Percentiles rank a stretch among this genome's conserved stretches.
Evolutionary conservation across 2,797 vertebrate species (phyloP).

Genomic region (Meriones psammophilus): DNA sequence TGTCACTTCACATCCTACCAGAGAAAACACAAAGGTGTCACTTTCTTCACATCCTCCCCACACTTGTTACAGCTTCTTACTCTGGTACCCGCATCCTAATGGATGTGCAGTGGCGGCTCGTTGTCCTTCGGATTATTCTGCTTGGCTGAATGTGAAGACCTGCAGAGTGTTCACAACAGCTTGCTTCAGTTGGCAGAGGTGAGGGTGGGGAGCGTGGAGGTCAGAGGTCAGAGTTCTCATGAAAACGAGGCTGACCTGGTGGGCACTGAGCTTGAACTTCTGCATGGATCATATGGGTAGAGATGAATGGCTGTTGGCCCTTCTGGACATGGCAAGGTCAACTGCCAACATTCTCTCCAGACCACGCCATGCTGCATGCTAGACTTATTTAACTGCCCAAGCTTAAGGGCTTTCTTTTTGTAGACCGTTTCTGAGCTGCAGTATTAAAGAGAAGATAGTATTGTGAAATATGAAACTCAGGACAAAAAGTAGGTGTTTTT

Average conservation of each 20-base stretch:
- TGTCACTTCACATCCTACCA: no score
- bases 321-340: not conserved
- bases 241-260: conserved; percentile 20
- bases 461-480: conserved; percentile 20
- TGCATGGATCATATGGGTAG: not conserved
- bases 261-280: not conserved
- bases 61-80: not conserved
- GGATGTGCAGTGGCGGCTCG: not conserved
- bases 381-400: conserved; percentile 26
- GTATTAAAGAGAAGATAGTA: conserved; percentile 17
- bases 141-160: not conserved
- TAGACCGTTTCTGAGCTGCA: not conserved
- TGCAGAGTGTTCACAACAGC: not conserved
- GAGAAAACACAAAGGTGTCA: not conserved
- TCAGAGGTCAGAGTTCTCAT: conserved; percentile 5
- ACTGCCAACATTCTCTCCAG: not conserved
- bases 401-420: not conserved
- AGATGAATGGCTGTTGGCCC: not conserved
- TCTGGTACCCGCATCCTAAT: not conserved
- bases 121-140: not conserved
- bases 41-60: not conserved
- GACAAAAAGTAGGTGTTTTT: not conserved
- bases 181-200: not conserved
- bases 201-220: not conserved
- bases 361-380: not conserved